Evolutionary conservation across 2,888 invertebrate genomes (phyloP).

Genomic region (Strigamia maritima): DNA sequence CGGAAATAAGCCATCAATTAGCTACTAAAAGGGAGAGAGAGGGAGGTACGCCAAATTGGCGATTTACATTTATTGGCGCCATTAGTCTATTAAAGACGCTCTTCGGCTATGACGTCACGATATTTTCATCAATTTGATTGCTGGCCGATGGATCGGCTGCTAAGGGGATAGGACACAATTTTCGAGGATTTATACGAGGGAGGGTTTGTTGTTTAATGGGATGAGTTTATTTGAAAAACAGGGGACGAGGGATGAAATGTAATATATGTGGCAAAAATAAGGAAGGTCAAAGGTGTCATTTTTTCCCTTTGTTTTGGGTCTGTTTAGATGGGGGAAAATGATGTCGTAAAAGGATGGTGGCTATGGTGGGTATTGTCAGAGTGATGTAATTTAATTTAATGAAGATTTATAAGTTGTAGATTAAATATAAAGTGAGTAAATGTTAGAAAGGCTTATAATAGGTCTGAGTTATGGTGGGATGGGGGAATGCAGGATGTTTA

Average conservation of each 20-base stretch:
- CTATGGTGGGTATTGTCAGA: neutral
- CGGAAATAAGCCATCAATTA: slow-evolving; percentile 39
- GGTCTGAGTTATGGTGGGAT: neutral
- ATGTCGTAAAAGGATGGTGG: neutral
- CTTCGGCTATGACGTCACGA: neutral
- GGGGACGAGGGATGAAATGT: neutral
- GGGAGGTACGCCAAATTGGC: slow-evolving; percentile 29
- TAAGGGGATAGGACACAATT: neutral
- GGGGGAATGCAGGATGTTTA: neutral
- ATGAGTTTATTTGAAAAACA: neutral
- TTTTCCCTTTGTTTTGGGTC: neutral
- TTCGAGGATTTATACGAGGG: neutral
- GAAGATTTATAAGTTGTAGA: slow-evolving; percentile 16
- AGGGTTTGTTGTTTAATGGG: neutral
- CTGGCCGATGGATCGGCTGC: neutral
- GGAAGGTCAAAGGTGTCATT: neutral
- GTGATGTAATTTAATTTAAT: neutral
- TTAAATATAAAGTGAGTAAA: neutral
- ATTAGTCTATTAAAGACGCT: slow-evolving; percentile 34
- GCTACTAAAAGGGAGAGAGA: slow-evolving; percentile 26
- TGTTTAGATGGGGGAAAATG: neutral
- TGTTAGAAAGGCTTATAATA: neutral
- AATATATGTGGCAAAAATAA: neutral
- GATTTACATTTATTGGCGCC: slow-evolving; percentile 38
- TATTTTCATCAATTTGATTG: slow-evolving; percentile 16